These are phyloP conservation scores for Pangasius sanitwongsei DNA, from an alignment of 2,797 vertebrate species.

Conservation along the genomic window DNA sequence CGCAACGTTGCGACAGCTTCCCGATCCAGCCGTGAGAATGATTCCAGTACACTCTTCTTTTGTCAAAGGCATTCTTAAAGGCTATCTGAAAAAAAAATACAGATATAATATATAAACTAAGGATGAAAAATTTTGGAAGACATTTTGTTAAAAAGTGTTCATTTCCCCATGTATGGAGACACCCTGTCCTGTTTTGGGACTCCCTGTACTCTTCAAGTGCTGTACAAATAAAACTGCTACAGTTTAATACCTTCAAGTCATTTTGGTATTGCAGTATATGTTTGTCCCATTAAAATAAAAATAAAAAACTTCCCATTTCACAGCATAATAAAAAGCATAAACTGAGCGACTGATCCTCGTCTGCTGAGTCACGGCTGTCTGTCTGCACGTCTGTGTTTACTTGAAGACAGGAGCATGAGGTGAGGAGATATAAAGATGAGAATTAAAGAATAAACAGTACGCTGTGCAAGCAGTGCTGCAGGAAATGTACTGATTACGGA, in stretches of 20 bases:
- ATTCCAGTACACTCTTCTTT: too few relatives aligned
- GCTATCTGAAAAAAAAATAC: too few relatives aligned
- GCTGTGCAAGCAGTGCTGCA: conserved; percentile 7
- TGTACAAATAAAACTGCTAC: neutral
- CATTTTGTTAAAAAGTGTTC: too few relatives aligned
- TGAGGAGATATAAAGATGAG: conserved; percentile 37
- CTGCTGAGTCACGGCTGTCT: conserved; percentile 56
- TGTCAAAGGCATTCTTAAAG: too few relatives aligned
- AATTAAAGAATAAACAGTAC: conserved; percentile 36
- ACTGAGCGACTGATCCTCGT: conserved; percentile 40
- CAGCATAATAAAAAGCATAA: neutral
- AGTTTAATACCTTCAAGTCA: neutral
- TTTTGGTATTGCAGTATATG: neutral
- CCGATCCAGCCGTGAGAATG: too few relatives aligned
- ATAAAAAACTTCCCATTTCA: neutral
- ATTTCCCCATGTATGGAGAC: too few relatives aligned
- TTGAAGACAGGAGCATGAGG: conserved; percentile 21
- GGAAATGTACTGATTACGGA: conserved; percentile 26
- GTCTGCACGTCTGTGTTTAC: conserved; percentile 26
- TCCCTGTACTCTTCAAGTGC: neutral
- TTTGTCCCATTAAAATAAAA: neutral
- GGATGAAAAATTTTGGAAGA: too few relatives aligned
- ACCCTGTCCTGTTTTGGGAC: too few relatives aligned
- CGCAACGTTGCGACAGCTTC: too few relatives aligned
- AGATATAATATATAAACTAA: too few relatives aligned